Evolutionary conservation across 2,113 vertebrate species (phyloP).

Genomic region (Limanda limanda): DNA sequence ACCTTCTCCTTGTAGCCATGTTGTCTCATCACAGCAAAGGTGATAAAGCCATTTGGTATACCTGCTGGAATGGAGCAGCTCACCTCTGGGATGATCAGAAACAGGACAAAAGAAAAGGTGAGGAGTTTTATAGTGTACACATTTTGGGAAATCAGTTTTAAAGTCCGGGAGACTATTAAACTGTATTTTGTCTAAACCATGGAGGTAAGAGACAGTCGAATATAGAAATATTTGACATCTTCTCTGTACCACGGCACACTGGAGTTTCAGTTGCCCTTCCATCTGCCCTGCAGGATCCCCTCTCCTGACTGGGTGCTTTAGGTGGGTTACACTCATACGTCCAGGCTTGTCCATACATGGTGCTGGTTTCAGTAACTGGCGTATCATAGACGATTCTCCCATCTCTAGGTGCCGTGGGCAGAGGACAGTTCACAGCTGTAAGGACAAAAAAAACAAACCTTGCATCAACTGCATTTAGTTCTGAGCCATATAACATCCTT

Average conservation of each 20-base stretch:
- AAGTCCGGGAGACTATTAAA: background rate
- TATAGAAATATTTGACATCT: background rate
- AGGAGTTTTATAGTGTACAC: background rate
- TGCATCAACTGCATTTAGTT: too few species aligned
- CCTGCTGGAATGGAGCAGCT: conserved; percentile 83
- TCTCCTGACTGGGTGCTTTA: conserved; percentile 83
- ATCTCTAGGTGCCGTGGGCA: conserved; percentile 77
- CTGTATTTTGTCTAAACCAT: background rate
- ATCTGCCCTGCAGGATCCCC: conserved; percentile 81
- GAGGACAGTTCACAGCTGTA: conserved; percentile 84
- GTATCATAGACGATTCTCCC: conserved; percentile 74
- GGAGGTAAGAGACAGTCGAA: background rate
- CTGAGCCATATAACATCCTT: too few species aligned
- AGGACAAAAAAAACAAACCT: background rate
- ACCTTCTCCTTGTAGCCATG: conserved; percentile 88
- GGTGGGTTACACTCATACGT: conserved; percentile 83
- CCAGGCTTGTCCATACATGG: conserved; percentile 79
- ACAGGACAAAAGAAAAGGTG: conserved; percentile 4
- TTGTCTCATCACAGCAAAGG: conserved; percentile 79
- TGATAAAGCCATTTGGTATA: conserved; percentile 88
- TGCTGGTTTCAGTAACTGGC: conserved; percentile 54
- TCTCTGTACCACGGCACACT: conserved; percentile 83
- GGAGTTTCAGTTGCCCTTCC: conserved; percentile 85
- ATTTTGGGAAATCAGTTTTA: background rate
- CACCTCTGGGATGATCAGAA: conserved; percentile 79